Percentiles rank a stretch among this genome's conserved stretches.
Conservation (phyloP, 2,888 invertebrate species). For the Sycophila texana region DNA sequence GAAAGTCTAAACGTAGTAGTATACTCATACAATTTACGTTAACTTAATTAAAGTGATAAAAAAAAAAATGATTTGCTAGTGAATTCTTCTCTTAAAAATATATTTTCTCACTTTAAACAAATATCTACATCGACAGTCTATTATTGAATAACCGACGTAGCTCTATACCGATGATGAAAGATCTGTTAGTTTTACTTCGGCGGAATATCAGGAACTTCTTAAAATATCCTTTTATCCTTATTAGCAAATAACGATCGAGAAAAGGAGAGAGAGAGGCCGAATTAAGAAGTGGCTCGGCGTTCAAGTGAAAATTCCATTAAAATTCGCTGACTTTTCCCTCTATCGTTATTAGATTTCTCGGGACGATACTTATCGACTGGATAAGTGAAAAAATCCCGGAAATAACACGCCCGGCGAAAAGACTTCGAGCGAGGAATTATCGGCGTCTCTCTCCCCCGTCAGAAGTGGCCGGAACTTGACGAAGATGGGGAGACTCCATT, state of each 20-base stretch:
- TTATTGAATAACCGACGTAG: no score
- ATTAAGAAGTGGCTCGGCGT: background rate
- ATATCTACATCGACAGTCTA: no score
- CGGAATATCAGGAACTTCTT: no score
- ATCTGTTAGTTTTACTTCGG: background rate
- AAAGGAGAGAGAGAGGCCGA: background rate
- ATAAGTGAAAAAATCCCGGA: constrained; percentile 15
- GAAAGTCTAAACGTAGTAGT: no score
- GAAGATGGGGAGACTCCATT: constrained; percentile 35
- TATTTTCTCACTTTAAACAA: no score
- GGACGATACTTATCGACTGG: background rate
- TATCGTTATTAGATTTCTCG: constrained; percentile 14
- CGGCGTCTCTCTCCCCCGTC: background rate
- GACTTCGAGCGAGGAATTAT: constrained; percentile 18
- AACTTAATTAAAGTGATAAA: no score
- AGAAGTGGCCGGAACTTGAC: background rate
- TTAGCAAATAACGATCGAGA: background rate
- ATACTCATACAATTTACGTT: no score
- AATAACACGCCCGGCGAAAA: constrained; percentile 16
- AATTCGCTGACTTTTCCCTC: background rate
- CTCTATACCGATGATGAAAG: no score
- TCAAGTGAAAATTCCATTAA: constrained; percentile 24
- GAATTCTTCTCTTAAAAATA: no score
- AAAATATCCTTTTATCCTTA: no score
- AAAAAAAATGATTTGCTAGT: no score